These are phyloP conservation scores for Entosphenus tridentatus DNA, from an alignment of 2,113 vertebrate genomes.

Conservation along the genomic window DNA sequence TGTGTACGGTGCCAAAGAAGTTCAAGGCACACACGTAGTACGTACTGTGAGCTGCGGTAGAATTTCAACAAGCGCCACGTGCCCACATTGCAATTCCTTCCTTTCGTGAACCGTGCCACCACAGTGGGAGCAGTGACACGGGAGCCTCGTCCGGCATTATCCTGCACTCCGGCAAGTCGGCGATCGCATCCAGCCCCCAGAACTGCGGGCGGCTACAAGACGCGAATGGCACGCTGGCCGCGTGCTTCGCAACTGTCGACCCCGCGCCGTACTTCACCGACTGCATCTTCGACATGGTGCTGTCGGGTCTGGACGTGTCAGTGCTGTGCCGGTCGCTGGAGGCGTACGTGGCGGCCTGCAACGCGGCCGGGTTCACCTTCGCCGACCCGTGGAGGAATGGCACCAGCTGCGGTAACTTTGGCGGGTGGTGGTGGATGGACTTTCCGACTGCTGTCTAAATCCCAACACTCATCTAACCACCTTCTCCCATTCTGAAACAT, in stretches of 20 bases:
- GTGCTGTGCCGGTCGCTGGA: conserved; percentile 4
- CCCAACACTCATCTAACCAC: too few species aligned
- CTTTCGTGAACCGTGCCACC: too few species aligned
- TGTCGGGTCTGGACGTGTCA: not conserved
- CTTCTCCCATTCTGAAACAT: too few species aligned
- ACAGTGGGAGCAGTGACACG: too few species aligned
- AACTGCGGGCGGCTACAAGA: not conserved
- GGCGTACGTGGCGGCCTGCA: not conserved
- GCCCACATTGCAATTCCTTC: too few species aligned
- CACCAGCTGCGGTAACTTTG: not conserved
- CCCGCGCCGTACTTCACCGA: not conserved
- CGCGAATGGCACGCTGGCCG: not conserved
- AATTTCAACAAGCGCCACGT: too few species aligned
- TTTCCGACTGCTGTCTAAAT: too few species aligned
- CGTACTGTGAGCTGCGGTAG: too few species aligned
- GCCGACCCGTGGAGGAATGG: not conserved
- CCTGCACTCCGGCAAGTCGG: not conserved
- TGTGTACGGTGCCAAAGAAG: too few species aligned
- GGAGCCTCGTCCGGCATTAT: too few species aligned
- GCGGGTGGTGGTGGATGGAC: too few species aligned
- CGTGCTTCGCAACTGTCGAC: not conserved
- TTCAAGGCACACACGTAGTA: too few species aligned
- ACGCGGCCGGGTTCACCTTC: not conserved
- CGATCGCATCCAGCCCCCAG: not conserved
- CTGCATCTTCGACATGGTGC: not conserved